phyloP scores from a whole-genome alignment of 2,888 invertebrate genomes.

The Pyrocoelia pectoralis region DNA sequence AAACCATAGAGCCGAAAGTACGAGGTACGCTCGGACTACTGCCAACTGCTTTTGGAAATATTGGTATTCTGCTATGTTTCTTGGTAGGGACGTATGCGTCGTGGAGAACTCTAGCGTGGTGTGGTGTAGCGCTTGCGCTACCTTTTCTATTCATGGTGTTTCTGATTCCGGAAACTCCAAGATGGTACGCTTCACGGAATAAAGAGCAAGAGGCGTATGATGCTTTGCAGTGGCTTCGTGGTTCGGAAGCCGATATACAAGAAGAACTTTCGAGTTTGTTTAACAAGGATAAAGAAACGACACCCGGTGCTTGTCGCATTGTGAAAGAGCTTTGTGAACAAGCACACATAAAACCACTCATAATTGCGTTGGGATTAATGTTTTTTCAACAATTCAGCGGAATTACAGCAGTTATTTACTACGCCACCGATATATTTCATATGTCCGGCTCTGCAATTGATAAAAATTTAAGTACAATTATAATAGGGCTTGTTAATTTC shows the following conservation, averaged over 20 bases:
- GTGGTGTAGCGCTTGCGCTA: conserved; percentile 79
- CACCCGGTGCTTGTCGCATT: conserved; percentile 67
- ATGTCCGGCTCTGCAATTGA: conserved; percentile 84
- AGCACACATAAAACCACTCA: conserved; percentile 78
- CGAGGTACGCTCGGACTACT: conserved; percentile 88
- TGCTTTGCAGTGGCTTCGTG: conserved; percentile 84
- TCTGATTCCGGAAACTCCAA: conserved; percentile 90
- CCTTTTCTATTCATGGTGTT: conserved; percentile 83
- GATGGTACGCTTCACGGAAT: conserved; percentile 86
- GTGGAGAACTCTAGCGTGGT: conserved; percentile 83
- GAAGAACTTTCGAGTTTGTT: conserved; percentile 80
- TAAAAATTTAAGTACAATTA: conserved; percentile 80
- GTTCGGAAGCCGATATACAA: conserved; percentile 77
- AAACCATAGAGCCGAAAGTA: conserved; percentile 91
- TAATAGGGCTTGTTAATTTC: conserved; percentile 90
- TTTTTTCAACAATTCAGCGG: conserved; percentile 95
- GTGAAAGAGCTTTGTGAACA: conserved; percentile 71
- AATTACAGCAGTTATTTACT: conserved; percentile 96
- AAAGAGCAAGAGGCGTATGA: conserved; percentile 77
- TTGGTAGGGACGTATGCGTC: conserved; percentile 78
- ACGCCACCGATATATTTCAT: conserved; percentile 86
- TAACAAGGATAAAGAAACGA: conserved; percentile 74
- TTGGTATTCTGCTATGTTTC: conserved; percentile 82
- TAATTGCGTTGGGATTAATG: conserved; percentile 89
- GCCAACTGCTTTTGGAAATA: conserved; percentile 88